Base-by-base conservation (phyloP, 2,888 invertebrate species). In the Tinea pellionella region DNA sequence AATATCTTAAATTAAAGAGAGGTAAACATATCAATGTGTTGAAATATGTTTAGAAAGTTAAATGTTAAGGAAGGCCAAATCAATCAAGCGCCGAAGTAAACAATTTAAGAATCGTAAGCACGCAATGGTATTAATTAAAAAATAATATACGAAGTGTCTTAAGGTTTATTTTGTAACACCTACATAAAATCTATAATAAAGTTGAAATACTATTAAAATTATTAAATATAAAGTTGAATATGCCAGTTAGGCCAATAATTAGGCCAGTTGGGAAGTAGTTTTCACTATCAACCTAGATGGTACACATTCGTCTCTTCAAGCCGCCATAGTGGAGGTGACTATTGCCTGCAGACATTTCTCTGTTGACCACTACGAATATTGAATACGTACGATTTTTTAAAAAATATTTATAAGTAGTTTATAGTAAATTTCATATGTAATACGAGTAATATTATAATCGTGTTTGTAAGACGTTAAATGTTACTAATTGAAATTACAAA, bases 91-190 rank as follows among this genome's bases (percentile, higher is more conserved):
- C 37, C 32, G 12, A 43, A 47, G 41, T 29, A 56, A 29, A 65
- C n/a, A n/a, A n/a, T n/a, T n/a, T 62, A 65, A 71, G 67, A 69
- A 32, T 12, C 19, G 13, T 66, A 66, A 65, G 68, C 77, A 78
- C 75, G 77, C 78, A 62, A 70, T 57, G 29, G 60, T 70, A 73
- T 81, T 59, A n/a, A n/a, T n/a, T n/a, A n/a, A n/a, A n/a, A n/a
- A n/a, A n/a, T 59, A 64, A 69, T 85, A 85, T 80, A 82, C 85
- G 86, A 37, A 37, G 24, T 3, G 24, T 24, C 24, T 24, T 24
- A 6, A 24, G 6, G 24, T 24, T 24, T 6, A 24, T 24, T 24
- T 2, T 24, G 24, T 24, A 24, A 24, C 6, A 24, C 24, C 2
- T 24, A 24, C n/a, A n/a, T n/a, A 24, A 6, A 24, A 24, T 6